Base-by-base conservation (phyloP, 2,888 invertebrate genomes). In the Acleris literana region DNA sequence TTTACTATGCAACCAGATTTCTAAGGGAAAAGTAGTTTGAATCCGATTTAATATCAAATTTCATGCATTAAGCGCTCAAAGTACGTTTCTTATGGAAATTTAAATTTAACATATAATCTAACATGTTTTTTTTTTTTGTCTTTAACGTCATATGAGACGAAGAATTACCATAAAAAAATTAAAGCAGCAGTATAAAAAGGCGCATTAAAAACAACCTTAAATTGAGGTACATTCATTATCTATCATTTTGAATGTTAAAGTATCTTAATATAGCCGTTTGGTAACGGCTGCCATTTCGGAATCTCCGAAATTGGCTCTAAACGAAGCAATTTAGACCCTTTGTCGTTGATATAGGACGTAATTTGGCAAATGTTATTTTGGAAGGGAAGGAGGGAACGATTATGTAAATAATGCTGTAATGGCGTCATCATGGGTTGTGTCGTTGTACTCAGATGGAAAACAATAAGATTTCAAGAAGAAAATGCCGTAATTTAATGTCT, bases 321-420 rank as follows among this genome's bases (percentile, higher is more conserved):
- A 39, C 74, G 71, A 71, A 6, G 63, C 64, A 68, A 63, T 71
- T 67, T 69, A 53, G 63, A 68, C 79, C 70, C 63, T 78, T 67
- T 63, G 49, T 44, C 67, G 60, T 49, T 33, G 25, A 1, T 7
- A 55, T 69, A 77, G 66, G 71, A 71, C 71, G 70, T 72, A 74
- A 70, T 73, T 75, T 77, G 33, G 68, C 39, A 52, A 68, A 71
- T 63, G 58, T 48, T 66, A 62, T 69, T 54, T 69, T 70, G 60
- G 71, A 72, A 71, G 73, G 73, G 73, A 64, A 73, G 72, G 75
- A 69, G 73, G 72, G 75, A 68, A 80, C 82, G 84, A 87, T 87
- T 87, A 87, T 86, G 87, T 84, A 86, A 87, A 87, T 86, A 83
- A 79, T 80, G 78, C 78, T 76, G 77, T 86, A 86, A 87, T 85